phyloP scores from a whole-genome alignment of 2,797 vertebrate species.

The Bovichtus diacanthus region DNA sequence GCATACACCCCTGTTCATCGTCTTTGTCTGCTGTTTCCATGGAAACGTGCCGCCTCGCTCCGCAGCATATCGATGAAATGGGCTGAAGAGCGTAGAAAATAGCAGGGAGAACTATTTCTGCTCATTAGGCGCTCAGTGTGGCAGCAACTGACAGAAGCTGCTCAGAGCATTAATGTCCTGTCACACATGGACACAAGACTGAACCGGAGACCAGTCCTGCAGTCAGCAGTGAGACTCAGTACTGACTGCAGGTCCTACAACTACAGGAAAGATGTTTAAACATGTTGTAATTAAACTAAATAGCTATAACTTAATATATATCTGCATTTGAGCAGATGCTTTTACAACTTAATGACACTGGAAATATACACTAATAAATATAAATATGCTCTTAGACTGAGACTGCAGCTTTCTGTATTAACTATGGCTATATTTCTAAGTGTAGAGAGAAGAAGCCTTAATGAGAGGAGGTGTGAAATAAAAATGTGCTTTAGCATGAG shows the following conservation, averaged over 20 bases:
- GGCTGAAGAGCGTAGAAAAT: conserved; percentile 51
- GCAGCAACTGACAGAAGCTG: conserved; percentile 52
- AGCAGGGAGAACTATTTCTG: conserved; percentile 67
- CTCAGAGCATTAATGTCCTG: conserved; percentile 29
- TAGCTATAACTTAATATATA: not conserved
- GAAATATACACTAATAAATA: conserved; percentile 7
- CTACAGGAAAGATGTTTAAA: not conserved
- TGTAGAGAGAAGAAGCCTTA: conserved; percentile 37
- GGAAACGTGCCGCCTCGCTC: conserved; percentile 74
- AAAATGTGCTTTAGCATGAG: conserved; percentile 47
- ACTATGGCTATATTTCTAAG: conserved; percentile 30
- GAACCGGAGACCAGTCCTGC: conserved; percentile 13
- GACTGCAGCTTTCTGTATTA: conserved; percentile 18
- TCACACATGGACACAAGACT: conserved; percentile 10
- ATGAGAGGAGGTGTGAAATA: conserved; percentile 46
- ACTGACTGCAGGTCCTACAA: not conserved
- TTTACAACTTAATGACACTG: not conserved
- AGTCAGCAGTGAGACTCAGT: not conserved
- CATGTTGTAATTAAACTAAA: not conserved
- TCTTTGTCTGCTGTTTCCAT: conserved; percentile 83
- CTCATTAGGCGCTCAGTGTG: conserved; percentile 71
- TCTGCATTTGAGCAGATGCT: not conserved
- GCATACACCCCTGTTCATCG: conserved; percentile 42
- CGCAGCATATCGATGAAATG: conserved; percentile 61
- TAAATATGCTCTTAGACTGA: not conserved